Evolutionary conservation across 2,888 invertebrate genomes (phyloP), one percentile per base, ranked within the genome.

Genomic region (Scelioninae gen. 1): DNA sequence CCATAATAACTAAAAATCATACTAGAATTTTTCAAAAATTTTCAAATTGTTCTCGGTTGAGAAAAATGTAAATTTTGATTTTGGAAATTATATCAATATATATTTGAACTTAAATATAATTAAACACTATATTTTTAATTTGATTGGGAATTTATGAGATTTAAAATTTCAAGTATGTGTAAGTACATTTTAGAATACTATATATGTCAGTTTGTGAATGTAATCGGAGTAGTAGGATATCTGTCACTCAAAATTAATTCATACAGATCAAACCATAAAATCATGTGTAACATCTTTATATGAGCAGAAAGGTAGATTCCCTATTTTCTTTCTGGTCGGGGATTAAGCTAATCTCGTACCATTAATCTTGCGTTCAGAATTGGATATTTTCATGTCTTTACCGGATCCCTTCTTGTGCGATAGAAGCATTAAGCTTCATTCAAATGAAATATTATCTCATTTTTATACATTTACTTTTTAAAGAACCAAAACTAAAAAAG

Each of bases 281-380:
- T 71, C 51, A 47, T 47, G 29, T 65, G 56, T 45, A 72, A 69
- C 63, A 58, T 75, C 68, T 69, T 58, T 55, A 60, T 66, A 62
- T 45, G 53, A 83, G 66, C 87, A 86, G 85, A 89, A 86, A 85
- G 85, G 85, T 76, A 78, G 82, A 88, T 88, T 89, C 87, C 86
- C 87, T 63, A 65, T 86, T 86, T 88, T 88, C 88, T 82, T 85
- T 71, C 84, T 85, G 84, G 79, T 85, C 82, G 85, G 86, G 87
- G 88, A 85, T 86, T 38, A 49, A 69, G 85, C 86, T 91, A 91
- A 91, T 91, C 91, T 90, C 69, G 80, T 84, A 85, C 89, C 90
- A 91, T 91, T 91, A 91, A 91, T 91, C 91, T 90, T 89, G 88
- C 83, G 87, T 87, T 86, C 81, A 60, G 81, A 85, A 85, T 82